phyloP scores from a whole-genome alignment of 2,113 vertebrate genomes.

The Forbesichthys papilliferus region DNA sequence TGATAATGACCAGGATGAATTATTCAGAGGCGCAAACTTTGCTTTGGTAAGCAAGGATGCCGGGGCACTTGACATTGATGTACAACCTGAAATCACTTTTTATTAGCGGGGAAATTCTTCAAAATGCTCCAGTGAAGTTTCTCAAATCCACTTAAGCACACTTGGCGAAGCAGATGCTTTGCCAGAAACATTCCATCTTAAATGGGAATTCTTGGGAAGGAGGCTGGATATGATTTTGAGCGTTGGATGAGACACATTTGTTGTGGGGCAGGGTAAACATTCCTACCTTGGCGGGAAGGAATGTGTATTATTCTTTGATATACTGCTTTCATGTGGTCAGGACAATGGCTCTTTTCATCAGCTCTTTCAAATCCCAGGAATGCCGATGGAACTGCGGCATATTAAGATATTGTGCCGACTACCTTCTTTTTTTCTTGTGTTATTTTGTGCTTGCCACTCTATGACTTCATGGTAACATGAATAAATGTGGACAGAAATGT shows the following conservation, averaged over 20 bases:
- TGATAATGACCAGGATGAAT: conserved; percentile 81
- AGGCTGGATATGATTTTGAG: conserved; percentile 8
- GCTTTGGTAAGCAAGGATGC: conserved; percentile 76
- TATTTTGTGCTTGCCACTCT: conserved; percentile 14
- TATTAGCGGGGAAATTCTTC: conserved; percentile 68
- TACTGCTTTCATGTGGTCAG: conserved; percentile 6
- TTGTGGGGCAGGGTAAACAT: conserved; percentile 21
- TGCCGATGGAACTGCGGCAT: not conserved
- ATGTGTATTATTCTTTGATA: conserved; percentile 41
- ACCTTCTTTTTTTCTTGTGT: conserved; percentile 21
- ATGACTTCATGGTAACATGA: conserved; percentile 38
- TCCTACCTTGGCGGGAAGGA: conserved; percentile 28
- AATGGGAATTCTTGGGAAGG: not conserved
- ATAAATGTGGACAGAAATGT: too few species aligned
- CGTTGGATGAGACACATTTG: not conserved
- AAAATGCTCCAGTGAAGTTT: conserved; percentile 44
- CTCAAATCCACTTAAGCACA: conserved; percentile 32
- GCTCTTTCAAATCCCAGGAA: conserved; percentile 11
- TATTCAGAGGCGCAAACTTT: conserved; percentile 77
- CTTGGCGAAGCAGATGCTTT: conserved; percentile 16
- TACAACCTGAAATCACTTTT: conserved; percentile 74
- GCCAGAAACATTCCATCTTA: conserved; percentile 42
- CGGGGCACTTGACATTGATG: conserved; percentile 72
- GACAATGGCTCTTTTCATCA: conserved; percentile 6
- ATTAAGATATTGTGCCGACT: not conserved